These are phyloP conservation scores for Drosophila mimetica DNA, from an alignment of 2,888 invertebrate species.

Conservation along the genomic window DNA sequence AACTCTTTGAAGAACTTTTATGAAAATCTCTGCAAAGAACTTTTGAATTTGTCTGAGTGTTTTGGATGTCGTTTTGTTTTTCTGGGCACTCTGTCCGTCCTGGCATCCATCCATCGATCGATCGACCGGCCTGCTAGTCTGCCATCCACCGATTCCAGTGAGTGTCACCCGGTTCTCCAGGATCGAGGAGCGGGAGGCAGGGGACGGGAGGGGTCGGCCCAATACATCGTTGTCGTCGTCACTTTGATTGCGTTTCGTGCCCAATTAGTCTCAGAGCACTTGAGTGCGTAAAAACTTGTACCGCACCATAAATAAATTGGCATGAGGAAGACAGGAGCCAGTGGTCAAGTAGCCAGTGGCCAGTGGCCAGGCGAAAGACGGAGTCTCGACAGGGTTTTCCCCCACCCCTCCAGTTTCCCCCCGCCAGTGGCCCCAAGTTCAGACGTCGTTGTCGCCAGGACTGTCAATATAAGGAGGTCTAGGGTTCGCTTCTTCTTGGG, in stretches of 20 bases:
- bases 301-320: constrained; percentile 84
- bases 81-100: constrained; percentile 22
- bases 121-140: constrained; percentile 13
- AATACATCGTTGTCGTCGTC: constrained; percentile 70
- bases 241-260: constrained; percentile 83
- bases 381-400: constrained; percentile 18
- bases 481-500: constrained; percentile 20
- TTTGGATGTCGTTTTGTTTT: constrained; percentile 15
- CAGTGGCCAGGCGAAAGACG: constrained; percentile 38
- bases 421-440: constrained; percentile 46
- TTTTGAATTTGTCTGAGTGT: constrained; percentile 21
- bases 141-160: constrained; percentile 30
- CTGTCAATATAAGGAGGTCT: constrained; percentile 68
- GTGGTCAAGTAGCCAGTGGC: constrained; percentile 33
- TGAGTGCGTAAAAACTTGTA: constrained; percentile 84
- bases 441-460: constrained; percentile 75
- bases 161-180: constrained; percentile 37
- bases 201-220: constrained; percentile 10
- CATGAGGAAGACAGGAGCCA: constrained; percentile 79
- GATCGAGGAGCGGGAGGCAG: constrained; percentile 1
- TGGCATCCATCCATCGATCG: constrained; percentile 17
- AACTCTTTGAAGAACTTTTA: no score
- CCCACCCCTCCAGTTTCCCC: constrained; percentile 25
- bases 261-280: constrained; percentile 84
- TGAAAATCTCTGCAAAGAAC: no score